Base-by-base conservation (phyloP, 2,797 vertebrate genomes). In the Champsocephalus gunnari region DNA sequence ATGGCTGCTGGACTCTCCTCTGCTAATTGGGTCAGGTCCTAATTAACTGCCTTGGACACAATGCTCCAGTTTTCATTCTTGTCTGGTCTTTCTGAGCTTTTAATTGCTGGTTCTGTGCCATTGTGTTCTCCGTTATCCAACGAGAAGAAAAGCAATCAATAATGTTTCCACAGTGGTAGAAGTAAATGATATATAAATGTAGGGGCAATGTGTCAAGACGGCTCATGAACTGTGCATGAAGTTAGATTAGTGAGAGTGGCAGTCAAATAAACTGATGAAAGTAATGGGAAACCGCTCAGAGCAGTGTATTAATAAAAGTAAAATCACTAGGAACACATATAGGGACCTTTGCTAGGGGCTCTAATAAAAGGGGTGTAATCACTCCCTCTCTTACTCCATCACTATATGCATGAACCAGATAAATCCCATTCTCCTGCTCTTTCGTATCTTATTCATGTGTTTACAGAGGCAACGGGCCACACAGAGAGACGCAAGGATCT, bases 371-470 rank as follows among this genome's bases (percentile, higher is more conserved):
- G 21, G 72, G 65, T 59, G 64, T 75, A 79, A 81, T 82, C 79
- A 87, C 68, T 75, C 53, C 72, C 51, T 67, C 73, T 85, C 69
- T 75, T 47, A 58, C 69, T 79, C 73, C 61, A 80, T 71, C 80
- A 86, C 75, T 90, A 50, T 89, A 91, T 92, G 84, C 82, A 90
- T 91, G 90, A 89, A 87, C 68, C 75, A 66, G 84, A 89, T 84
- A 73, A 90, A 87, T 81, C 82, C 84, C 65, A 73, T 91, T 93
- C 90, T 85, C 55, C n/a, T 43, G 50, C 59, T 87, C 77, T 59
- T 56, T 78, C 82, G 88, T 88, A 90, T 95, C 87, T 90, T 88
- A 96, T 96, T 95, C 94, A 95, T 95, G 92, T 94, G 93, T 94
- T 94, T 94, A 82, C 86, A 84, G 71, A 90, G 79, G 81, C 86